Conservation (phyloP, 2,888 invertebrate species). For the Alsophila aescularia region DNA sequence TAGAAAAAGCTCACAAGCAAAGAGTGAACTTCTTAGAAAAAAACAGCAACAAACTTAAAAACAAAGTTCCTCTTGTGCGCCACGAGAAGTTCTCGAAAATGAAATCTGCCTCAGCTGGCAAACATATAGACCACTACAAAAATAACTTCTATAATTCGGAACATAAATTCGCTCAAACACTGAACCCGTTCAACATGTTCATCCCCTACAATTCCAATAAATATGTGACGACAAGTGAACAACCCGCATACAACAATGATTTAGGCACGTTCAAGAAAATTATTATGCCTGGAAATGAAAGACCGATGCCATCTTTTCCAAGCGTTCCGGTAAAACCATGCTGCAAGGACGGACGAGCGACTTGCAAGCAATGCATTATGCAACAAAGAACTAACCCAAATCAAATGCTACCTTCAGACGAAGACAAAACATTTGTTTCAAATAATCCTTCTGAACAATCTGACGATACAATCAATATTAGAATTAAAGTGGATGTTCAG, state of each 20-base stretch:
- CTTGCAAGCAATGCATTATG: slow-evolving; percentile 65
- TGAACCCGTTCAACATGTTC: slow-evolving; percentile 60
- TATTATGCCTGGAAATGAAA: slow-evolving; percentile 42
- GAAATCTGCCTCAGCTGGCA: slow-evolving; percentile 30
- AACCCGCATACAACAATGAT: slow-evolving; percentile 36
- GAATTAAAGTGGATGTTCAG: slow-evolving; percentile 71
- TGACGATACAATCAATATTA: slow-evolving; percentile 60
- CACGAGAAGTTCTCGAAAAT: slow-evolving; percentile 63
- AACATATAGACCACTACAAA: slow-evolving; percentile 50
- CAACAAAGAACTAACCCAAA: slow-evolving; percentile 23
- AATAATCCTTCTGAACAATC: slow-evolving; percentile 29
- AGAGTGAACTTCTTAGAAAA: slow-evolving; percentile 62
- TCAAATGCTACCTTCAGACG: slow-evolving; percentile 32
- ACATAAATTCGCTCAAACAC: slow-evolving; percentile 42
- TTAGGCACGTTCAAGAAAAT: slow-evolving; percentile 41
- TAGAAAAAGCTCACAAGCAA: slow-evolving; percentile 74
- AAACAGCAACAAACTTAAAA: slow-evolving; percentile 58
- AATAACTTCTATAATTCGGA: slow-evolving; percentile 50
- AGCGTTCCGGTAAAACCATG: slow-evolving; percentile 46
- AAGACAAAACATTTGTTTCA: slow-evolving; percentile 29
- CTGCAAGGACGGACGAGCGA: slow-evolving; percentile 59
- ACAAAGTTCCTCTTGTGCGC: slow-evolving; percentile 65
- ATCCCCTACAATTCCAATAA: slow-evolving; percentile 54
- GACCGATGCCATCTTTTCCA: slow-evolving; percentile 39
- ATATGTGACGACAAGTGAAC: slow-evolving; percentile 46